phyloP scores from a whole-genome alignment of 2,113 vertebrate genomes.

The Riparia riparia region DNA sequence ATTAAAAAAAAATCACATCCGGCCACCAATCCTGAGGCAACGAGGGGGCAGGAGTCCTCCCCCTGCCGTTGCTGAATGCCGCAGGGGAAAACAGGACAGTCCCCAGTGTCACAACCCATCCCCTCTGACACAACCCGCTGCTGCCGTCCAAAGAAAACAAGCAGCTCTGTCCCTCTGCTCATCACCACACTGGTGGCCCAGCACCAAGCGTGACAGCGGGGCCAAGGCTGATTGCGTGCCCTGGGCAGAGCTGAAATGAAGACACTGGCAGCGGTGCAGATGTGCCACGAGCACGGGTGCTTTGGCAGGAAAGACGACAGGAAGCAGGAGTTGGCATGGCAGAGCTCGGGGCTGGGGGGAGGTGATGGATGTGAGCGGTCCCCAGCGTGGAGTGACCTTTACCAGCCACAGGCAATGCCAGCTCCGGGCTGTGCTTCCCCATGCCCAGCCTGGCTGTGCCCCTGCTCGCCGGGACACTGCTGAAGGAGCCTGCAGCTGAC shows the following conservation, averaged over 20 bases:
- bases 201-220: background rate
- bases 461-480: background rate
- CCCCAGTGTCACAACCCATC: slow-evolving; percentile 16
- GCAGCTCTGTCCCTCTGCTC: background rate
- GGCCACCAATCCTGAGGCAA: background rate
- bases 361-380: background rate
- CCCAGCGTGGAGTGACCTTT: background rate
- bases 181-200: background rate
- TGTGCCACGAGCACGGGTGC: background rate
- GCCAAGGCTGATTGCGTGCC: background rate
- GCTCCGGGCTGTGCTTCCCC: background rate
- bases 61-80: background rate
- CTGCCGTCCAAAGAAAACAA: slow-evolving; percentile 22
- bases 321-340: background rate
- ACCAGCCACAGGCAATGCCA: background rate
- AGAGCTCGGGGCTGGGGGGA: background rate
- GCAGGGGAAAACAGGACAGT: slow-evolving; percentile 21
- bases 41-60: background rate
- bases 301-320: background rate
- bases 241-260: background rate
- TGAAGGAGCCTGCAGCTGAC: background rate
- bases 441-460: background rate
- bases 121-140: background rate
- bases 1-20: background rate
- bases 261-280: background rate